Percentiles rank a stretch among this genome's conserved stretches.
These are phyloP conservation scores for Andrena chrysosceles DNA, from an alignment of 2,888 invertebrate species.

Conservation along the genomic window DNA sequence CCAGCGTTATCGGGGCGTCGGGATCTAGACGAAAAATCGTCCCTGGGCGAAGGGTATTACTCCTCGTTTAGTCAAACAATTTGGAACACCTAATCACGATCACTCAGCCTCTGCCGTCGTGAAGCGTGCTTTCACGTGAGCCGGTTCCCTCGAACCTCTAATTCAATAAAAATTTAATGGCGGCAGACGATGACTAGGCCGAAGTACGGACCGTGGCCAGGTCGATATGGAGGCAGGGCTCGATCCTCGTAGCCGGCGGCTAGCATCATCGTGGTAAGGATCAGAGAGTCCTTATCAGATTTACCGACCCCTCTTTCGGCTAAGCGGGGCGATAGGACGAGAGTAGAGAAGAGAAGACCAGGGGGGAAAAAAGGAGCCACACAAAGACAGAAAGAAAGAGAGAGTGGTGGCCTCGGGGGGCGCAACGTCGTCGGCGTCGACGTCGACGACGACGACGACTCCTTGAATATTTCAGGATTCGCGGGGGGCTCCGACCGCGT, in stretches of 20 bases:
- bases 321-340: constrained; percentile 62
- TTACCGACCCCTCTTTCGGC: constrained; percentile 79
- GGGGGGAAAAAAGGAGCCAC: constrained; percentile 16
- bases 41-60: constrained; percentile 14
- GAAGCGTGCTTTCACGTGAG: constrained; percentile 13
- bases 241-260: constrained; percentile 68
- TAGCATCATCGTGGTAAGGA: constrained; percentile 76
- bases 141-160: constrained; percentile 40
- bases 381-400: constrained; percentile 28
- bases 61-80: constrained; percentile 42
- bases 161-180: constrained; percentile 64
- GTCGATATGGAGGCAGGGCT: constrained; percentile 29
- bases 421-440: constrained; percentile 58
- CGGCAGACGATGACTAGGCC: constrained; percentile 47
- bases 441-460: constrained; percentile 71
- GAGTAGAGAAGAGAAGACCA: constrained; percentile 20
- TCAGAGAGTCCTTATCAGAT: constrained; percentile 84
- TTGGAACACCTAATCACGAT: constrained; percentile 53
- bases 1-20: constrained; percentile 9
- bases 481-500: constrained; percentile 74
- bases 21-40: constrained; percentile 12
- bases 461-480: constrained; percentile 84
- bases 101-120: neutral
- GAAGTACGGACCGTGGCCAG: neutral
- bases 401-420: constrained; percentile 29